These are phyloP conservation scores for Arctopsyche grandis DNA, from an alignment of 1,140 invertebrate genomes.

Conservation along the genomic window DNA sequence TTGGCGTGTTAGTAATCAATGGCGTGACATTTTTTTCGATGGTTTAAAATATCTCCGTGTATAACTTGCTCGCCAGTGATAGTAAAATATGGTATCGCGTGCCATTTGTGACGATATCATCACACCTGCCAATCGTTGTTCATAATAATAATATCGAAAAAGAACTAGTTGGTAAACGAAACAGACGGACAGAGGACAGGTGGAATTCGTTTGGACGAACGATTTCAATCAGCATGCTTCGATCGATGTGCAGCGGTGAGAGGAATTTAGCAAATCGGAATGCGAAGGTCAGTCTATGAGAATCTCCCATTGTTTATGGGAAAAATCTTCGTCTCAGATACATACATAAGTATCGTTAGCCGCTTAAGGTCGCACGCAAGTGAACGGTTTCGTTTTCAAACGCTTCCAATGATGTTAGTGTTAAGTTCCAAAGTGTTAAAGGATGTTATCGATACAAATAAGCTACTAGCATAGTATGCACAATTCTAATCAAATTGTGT, in stretches of 20 bases:
- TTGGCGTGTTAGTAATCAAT: neutral
- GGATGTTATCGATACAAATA: neutral
- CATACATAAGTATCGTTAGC: too few species aligned
- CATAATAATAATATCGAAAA: neutral
- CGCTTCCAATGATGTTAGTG: neutral
- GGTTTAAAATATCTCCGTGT: neutral
- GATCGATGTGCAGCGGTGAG: neutral
- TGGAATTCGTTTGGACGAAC: constrained; percentile 9
- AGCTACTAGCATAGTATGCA: too few species aligned
- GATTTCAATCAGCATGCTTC: neutral
- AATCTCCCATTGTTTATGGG: constrained; percentile 7
- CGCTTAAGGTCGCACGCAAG: constrained; percentile 3
- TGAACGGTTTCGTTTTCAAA: neutral
- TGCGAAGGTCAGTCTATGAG: neutral
- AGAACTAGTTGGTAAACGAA: neutral
- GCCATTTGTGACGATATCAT: constrained; percentile 11
- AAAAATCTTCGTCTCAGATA: neutral
- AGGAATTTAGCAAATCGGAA: constrained; percentile 6
- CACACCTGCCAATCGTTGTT: too few species aligned
- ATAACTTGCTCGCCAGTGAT: neutral
- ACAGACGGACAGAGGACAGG: constrained; percentile 15
- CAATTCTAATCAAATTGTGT: too few species aligned
- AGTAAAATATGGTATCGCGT: constrained; percentile 21
- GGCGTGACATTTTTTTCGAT: too few species aligned
- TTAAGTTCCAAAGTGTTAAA: too few species aligned